Evolutionary conservation across 2,113 vertebrate genomes (phyloP).

Genomic region (Mola mola): DNA sequence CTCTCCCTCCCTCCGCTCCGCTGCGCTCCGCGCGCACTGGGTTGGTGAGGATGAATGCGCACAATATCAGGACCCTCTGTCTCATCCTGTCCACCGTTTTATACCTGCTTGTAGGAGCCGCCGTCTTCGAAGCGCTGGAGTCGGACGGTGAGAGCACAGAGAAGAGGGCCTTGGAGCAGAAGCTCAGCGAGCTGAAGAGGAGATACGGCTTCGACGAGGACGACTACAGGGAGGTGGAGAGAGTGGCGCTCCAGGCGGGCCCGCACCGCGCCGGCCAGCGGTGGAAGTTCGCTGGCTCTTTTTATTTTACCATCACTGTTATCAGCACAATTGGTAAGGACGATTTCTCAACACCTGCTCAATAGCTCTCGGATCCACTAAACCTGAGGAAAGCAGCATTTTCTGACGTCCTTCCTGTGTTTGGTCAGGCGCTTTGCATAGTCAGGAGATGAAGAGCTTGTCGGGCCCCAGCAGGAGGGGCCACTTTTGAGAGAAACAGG

Average conservation of each 20-base stretch:
- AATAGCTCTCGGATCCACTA: no score
- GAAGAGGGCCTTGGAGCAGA: constrained; percentile 84
- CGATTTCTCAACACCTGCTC: not conserved
- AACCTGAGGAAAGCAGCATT: no score
- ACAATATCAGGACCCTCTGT: constrained; percentile 84
- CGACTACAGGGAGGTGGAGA: constrained; percentile 86
- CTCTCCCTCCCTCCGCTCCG: not conserved
- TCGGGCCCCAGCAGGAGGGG: no score
- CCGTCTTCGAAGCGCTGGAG: constrained; percentile 91
- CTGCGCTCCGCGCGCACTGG: constrained; percentile 5
- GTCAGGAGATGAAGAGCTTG: no score
- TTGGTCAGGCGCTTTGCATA: no score
- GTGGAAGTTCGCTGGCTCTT: constrained; percentile 90
- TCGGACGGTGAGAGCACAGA: constrained; percentile 84
- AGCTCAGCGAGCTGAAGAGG: constrained; percentile 81
- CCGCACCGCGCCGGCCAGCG: constrained; percentile 87
- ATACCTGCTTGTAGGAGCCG: constrained; percentile 90
- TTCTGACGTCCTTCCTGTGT: no score
- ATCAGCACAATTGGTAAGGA: constrained; percentile 92
- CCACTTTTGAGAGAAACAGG: no score
- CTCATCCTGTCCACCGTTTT: constrained; percentile 87
- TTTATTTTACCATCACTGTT: constrained; percentile 93
- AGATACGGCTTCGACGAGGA: constrained; percentile 86
- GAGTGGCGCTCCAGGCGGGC: constrained; percentile 85
- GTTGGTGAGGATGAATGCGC: constrained; percentile 82